Conservation (phyloP, 2,888 invertebrate genomes). For the Oscheius myriophilus region DNA sequence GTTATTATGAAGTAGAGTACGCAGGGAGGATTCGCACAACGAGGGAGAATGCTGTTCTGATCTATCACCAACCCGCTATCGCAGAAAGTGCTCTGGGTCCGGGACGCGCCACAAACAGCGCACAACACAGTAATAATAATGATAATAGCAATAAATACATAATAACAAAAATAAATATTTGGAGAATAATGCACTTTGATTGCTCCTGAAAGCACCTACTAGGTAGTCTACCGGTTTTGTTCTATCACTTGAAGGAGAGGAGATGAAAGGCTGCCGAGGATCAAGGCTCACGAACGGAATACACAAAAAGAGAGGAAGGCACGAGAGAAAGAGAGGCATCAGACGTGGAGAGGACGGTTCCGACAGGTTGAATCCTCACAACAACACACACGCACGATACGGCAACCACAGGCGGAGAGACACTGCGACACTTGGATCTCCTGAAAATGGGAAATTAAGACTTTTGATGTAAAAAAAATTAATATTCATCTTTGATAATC, state of each 20-base stretch:
- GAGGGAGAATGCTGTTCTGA: slow-evolving; percentile 1
- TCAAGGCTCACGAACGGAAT: slow-evolving; percentile 6
- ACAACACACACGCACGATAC: slow-evolving; percentile 65
- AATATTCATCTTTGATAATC: too few relatives aligned
- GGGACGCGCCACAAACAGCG: slow-evolving; percentile 7
- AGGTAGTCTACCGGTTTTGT: slow-evolving; percentile 33
- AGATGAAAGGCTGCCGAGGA: slow-evolving; percentile 24
- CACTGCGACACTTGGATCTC: slow-evolving; percentile 53
- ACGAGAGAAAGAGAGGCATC: slow-evolving; percentile 20
- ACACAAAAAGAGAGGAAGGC: slow-evolving; percentile 5
- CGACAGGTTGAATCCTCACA: slow-evolving; percentile 56
- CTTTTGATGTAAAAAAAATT: too few relatives aligned
- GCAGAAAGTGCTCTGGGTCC: slow-evolving; percentile 36
- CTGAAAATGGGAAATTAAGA: too few relatives aligned
- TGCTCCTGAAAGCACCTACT: slow-evolving; percentile 35
- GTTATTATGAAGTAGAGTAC: slow-evolving; percentile 28
- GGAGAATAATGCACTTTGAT: slow-evolving; percentile 23
- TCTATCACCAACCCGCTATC: slow-evolving; percentile 35
- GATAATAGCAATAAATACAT: slow-evolving; percentile 26
- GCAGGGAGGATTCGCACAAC: not conserved
- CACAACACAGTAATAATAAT: not conserved
- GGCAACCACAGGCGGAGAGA: slow-evolving; percentile 53
- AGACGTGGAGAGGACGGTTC: slow-evolving; percentile 38
- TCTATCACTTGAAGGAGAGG: slow-evolving; percentile 30
- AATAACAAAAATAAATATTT: slow-evolving; percentile 17